phyloP scores from a whole-genome alignment of 2,888 invertebrate genomes.

The Crossocerus cetratus region DNA sequence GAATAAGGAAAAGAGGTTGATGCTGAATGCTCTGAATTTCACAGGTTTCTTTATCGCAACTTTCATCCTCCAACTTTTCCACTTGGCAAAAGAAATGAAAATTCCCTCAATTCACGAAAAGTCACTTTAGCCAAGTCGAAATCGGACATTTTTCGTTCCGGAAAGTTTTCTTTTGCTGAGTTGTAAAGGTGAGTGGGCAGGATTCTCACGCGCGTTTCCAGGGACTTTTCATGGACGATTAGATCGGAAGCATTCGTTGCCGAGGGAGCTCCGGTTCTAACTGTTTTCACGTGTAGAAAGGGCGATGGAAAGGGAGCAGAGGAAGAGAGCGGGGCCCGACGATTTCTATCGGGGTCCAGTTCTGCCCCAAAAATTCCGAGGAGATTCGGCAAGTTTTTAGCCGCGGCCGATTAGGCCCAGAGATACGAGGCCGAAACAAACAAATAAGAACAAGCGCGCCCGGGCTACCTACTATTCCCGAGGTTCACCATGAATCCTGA shows the following conservation, averaged over 20 bases:
- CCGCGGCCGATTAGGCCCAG: conserved; percentile 67
- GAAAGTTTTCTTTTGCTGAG: too few species aligned
- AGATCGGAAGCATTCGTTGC: conserved; percentile 45
- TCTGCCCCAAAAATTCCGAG: conserved; percentile 70
- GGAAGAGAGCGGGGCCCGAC: conserved; percentile 10
- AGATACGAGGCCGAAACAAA: conserved; percentile 72
- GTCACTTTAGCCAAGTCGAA: too few species aligned
- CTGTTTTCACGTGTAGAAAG: conserved; percentile 27
- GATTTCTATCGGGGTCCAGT: conserved; percentile 70
- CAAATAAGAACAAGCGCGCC: conserved; percentile 66
- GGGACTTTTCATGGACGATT: conserved; percentile 35
- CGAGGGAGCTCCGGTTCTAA: conserved; percentile 44
- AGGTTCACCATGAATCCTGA: conserved; percentile 55
- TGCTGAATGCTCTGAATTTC: background rate
- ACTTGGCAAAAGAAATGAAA: too few species aligned
- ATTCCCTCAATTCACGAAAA: background rate
- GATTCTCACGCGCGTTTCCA: background rate
- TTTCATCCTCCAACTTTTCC: too few species aligned
- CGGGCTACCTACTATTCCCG: conserved; percentile 59
- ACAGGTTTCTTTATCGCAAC: background rate
- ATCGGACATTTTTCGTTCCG: too few species aligned
- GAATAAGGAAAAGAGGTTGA: background rate
- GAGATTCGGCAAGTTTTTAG: conserved; percentile 67
- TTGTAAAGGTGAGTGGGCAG: background rate
- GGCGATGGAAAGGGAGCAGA: too few species aligned